Evolutionary conservation across 2,797 vertebrate species (phyloP), one percentile per base, ranked within the genome.

Genomic region (Trachops cirrhosus): DNA sequence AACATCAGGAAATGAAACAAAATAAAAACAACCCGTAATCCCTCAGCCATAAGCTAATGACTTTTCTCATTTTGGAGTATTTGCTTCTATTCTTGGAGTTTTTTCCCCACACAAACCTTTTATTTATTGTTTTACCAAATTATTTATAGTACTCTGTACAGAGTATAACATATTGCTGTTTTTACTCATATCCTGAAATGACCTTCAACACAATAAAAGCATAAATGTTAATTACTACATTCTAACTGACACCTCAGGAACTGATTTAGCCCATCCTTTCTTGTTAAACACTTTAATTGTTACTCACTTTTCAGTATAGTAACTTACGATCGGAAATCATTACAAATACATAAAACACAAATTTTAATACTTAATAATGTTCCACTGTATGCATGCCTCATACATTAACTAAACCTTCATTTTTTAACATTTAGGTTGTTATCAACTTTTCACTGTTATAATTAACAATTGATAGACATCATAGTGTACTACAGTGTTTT

Each of bases 91-190:
- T 78, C 32, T 80, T 86, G 15, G 44, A 24, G 32, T 64, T 84
- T 90, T 87, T 29, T 18, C 48, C 10, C 50, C 32, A 88, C 24
- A 82, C 18, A 90, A 84, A 54, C 4, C 10, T 93, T 90, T 91
- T 34, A 52, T 64, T 86, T 95, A 41, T 70, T 44, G 77, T 84
- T 89, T 88, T 78, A 92, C 16, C 83, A 82, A 88, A 74, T 87
- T 89, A 83, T 74, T 92, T 48, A 71, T 82, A 10, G 10, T 29
- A 57, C 1, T 64, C 21, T 39, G 6, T 79, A 32, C 50, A 37
- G 21, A 54, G 41, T 62, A 75, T 50, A 71, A 37, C 29, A 73
- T n/a, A 12, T 57, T 79, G 41, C 21, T 82, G 48, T 62, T 87
- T 91, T 85, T 39, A 41, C n/a, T 88, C 80, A 6, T 26, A 80